A percentile compares a stretch with the other conserved stretches of the same genome.
Evolutionary conservation across 2,888 invertebrate species (phyloP).

Genomic region (Polymixis flavicincta): DNA sequence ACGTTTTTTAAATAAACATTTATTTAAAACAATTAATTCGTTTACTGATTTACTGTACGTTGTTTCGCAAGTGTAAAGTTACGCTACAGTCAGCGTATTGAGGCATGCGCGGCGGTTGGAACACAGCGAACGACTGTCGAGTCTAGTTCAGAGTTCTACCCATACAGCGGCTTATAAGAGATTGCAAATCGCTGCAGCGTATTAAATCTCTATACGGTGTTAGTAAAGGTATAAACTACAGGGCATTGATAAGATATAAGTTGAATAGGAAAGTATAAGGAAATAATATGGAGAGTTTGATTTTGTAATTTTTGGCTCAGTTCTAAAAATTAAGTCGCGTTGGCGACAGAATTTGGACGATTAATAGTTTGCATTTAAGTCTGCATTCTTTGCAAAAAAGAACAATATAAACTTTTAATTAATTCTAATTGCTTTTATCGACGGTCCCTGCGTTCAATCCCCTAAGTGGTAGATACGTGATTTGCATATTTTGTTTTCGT

Average conservation of each 20-base stretch:
- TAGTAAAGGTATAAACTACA: background rate
- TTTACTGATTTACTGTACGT: slow-evolving; percentile 26
- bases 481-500: too few species aligned
- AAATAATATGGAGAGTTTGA: background rate
- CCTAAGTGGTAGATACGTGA: too few species aligned
- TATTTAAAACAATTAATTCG: background rate
- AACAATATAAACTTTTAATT: background rate
- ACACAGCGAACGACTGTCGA: slow-evolving; percentile 62
- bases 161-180: slow-evolving; percentile 21
- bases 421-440: too few species aligned
- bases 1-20: background rate
- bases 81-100: slow-evolving; percentile 34
- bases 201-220: slow-evolving; percentile 22
- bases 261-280: background rate
- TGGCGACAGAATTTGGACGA: background rate
- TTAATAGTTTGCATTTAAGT: background rate
- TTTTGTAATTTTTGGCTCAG: background rate
- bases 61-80: slow-evolving; percentile 59
- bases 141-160: slow-evolving; percentile 19
- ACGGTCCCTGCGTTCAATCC: too few species aligned
- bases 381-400: background rate
- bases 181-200: slow-evolving; percentile 61
- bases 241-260: background rate
- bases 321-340: background rate
- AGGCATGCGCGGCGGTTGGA: slow-evolving; percentile 63